phyloP scores from a whole-genome alignment of 2,113 vertebrate species.

The Aptenodytes forsteri region DNA sequence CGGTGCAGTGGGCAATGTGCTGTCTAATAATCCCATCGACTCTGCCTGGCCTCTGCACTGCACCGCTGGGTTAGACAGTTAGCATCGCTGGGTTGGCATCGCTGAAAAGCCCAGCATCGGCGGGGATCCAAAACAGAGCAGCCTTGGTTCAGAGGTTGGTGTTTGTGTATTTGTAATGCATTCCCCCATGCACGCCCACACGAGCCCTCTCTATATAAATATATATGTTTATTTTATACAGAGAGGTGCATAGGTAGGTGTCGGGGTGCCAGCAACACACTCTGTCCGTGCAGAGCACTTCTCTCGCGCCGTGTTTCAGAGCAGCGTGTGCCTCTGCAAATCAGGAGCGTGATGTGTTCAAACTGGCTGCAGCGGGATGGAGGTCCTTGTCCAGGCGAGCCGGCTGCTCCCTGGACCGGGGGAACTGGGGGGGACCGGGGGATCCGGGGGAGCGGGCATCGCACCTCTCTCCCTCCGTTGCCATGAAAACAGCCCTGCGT shows the following conservation, averaged over 20 bases:
- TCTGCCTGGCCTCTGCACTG: not conserved
- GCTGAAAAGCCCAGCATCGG: not conserved
- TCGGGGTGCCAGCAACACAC: not conserved
- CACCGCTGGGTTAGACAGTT: not conserved
- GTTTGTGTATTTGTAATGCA: rapidly evolving
- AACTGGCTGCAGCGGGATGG: slow-evolving; percentile 66
- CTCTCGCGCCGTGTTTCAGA: not conserved
- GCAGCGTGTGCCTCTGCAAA: not conserved
- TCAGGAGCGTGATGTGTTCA: not conserved
- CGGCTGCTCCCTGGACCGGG: slow-evolving; percentile 74
- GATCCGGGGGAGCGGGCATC: not conserved
- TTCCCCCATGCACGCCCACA: rapidly evolving
- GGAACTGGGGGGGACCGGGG: not conserved
- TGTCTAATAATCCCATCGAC: not conserved
- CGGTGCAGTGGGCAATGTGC: not conserved
- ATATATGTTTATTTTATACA: rapidly evolving
- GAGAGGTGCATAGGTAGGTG: rapidly evolving
- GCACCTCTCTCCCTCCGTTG: slow-evolving; percentile 53
- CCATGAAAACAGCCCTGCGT: slow-evolving; percentile 2
- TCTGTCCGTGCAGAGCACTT: not conserved
- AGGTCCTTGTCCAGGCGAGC: slow-evolving; percentile 70
- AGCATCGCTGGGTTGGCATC: too few relatives aligned
- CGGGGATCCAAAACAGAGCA: not conserved
- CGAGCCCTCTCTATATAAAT: not conserved
- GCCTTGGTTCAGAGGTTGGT: rapidly evolving